Percentiles rank a stretch among this genome's conserved stretches.
Conservation (phyloP, 2,113 vertebrate species). For the Vireo altiloquus region DNA sequence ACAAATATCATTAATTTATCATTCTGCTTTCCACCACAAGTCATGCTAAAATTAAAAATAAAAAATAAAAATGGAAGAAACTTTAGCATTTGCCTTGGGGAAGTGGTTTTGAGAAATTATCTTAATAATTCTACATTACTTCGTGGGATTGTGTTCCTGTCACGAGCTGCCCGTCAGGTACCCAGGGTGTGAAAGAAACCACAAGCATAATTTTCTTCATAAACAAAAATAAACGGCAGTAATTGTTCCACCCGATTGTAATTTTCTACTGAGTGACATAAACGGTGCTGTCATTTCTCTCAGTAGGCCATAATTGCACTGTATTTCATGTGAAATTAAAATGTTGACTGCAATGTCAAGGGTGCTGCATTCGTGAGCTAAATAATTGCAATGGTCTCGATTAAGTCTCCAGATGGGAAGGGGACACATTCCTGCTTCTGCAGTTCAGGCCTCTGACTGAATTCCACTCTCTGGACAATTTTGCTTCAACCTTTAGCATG, state of each 20-base stretch:
- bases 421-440: neutral
- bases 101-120: neutral
- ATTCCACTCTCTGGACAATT: neutral
- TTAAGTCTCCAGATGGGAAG: neutral
- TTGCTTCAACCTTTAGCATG: neutral
- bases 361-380: neutral
- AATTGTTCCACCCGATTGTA: conserved; percentile 35
- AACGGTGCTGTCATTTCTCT: neutral
- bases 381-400: neutral
- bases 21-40: neutral
- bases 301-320: neutral
- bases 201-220: neutral
- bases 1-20: neutral
- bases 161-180: neutral
- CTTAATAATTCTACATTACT: neutral
- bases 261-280: conserved; percentile 22
- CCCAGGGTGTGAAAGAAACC: neutral
- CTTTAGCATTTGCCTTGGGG: neutral
- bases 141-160: neutral
- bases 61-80: neutral
- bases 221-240: conserved; percentile 21
- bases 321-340: conserved; percentile 51
- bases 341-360: neutral
- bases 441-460: neutral
- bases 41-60: neutral